phyloP scores from a whole-genome alignment of 64 coral and sea anemone genomes.

The Stylophora pistillata region DNA sequence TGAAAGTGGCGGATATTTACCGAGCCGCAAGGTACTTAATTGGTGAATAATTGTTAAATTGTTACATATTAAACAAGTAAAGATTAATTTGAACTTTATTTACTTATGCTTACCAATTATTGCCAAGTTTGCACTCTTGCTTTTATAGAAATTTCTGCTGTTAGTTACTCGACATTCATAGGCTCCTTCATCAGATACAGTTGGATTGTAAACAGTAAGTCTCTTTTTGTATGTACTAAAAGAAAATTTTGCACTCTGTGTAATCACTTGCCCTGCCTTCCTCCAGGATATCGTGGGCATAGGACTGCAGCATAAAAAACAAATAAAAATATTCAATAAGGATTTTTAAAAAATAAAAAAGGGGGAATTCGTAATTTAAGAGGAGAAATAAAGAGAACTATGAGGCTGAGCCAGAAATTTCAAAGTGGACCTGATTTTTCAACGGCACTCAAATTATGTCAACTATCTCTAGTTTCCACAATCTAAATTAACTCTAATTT shows the following conservation, averaged over 20 bases:
- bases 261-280: slow-evolving; percentile 52
- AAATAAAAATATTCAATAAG: background rate
- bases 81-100: background rate
- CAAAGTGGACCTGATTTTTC: no score
- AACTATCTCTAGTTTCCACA: no score
- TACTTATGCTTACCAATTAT: slow-evolving; percentile 45
- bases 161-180: slow-evolving; percentile 73
- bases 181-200: slow-evolving; percentile 62
- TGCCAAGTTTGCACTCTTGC: slow-evolving; percentile 51
- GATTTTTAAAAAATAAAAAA: no score
- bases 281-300: slow-evolving; percentile 80
- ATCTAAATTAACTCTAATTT: no score
- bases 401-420: no score
- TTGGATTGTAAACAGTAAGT: slow-evolving; percentile 62
- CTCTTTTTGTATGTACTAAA: slow-evolving; percentile 66
- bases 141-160: slow-evolving; percentile 9
- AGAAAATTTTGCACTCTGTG: slow-evolving; percentile 47
- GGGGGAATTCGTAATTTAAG: no score
- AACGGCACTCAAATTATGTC: no score
- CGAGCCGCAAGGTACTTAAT: no score
- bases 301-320: slow-evolving; percentile 52
- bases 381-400: no score
- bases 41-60: no score
- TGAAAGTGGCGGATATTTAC: no score
- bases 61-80: no score